These are phyloP conservation scores for Numida meleagris DNA, from an alignment of 2,113 vertebrate genomes.

Conservation along the genomic window DNA sequence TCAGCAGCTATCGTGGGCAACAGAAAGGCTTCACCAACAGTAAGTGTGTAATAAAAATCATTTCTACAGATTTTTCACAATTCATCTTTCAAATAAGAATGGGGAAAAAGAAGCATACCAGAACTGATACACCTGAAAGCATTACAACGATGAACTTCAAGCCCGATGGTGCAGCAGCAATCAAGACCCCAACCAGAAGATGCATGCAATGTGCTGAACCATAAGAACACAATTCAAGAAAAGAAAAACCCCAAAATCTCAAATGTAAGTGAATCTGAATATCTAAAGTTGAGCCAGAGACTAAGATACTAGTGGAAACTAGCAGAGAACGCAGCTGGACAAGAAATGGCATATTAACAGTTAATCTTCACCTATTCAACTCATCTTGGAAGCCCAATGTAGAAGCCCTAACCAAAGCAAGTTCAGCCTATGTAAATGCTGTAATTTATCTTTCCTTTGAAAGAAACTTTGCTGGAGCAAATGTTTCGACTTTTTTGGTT, in stretches of 20 bases:
- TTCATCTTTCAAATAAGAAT: neutral
- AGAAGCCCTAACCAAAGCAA: neutral
- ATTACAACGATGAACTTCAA: neutral
- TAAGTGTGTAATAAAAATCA: fast-evolving
- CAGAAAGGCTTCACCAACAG: neutral
- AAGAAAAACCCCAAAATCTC: no score
- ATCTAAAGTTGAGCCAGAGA: neutral
- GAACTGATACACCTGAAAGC: neutral
- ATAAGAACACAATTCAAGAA: neutral
- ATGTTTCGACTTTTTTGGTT: neutral
- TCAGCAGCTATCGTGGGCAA: neutral
- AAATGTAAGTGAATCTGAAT: neutral
- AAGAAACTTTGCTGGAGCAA: neutral
- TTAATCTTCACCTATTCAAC: neutral
- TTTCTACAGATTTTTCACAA: neutral
- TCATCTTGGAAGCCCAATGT: neutral
- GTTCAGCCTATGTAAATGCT: neutral
- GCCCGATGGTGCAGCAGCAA: neutral
- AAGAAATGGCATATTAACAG: neutral
- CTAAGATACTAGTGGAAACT: neutral
- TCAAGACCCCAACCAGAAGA: neutral
- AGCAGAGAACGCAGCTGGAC: neutral
- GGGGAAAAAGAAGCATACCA: fast-evolving
- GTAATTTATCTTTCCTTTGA: neutral
- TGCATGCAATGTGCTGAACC: neutral